A percentile compares a stretch with the other conserved stretches of the same genome.
Evolutionary conservation across 2,797 vertebrate species (phyloP).

Genomic region (Xenops minutus): DNA sequence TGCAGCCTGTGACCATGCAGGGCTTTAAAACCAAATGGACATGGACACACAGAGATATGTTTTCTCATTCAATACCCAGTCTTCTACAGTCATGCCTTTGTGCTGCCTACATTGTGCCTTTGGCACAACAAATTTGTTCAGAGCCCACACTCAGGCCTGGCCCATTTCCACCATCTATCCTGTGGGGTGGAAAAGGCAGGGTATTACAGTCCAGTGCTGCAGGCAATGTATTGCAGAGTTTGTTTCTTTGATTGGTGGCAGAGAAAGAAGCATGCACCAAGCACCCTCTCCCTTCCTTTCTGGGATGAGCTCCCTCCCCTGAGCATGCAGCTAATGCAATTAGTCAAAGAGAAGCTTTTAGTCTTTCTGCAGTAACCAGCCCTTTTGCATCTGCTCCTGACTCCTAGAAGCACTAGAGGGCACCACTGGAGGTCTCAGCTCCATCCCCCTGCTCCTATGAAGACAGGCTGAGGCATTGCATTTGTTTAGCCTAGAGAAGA

Average conservation of each 20-base stretch:
- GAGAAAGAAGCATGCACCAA: not conserved
- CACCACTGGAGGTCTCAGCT: not conserved
- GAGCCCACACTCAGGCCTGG: not conserved
- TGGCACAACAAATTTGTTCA: not conserved
- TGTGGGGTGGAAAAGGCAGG: not conserved
- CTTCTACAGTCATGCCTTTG: not conserved
- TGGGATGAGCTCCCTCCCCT: fast-evolving
- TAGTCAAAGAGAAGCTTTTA: not conserved
- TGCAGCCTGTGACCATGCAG: fast-evolving
- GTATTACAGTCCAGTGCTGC: not conserved
- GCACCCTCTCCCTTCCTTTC: not conserved
- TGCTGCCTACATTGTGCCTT: not conserved
- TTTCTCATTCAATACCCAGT: not conserved
- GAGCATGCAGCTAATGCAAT: not conserved
- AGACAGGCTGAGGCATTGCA: not conserved
- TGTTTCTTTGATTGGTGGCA: not conserved
- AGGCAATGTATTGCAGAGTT: not conserved
- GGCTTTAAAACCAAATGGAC: not conserved
- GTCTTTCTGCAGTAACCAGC: not conserved
- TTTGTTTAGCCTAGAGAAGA: not conserved
- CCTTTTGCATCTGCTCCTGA: not conserved
- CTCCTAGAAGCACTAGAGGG: not conserved
- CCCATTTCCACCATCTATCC: not conserved
- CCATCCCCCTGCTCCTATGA: not conserved
- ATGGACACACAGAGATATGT: not conserved